Evolutionary conservation across 2,888 invertebrate genomes (phyloP).

Genomic region (Melitaea athalia): DNA sequence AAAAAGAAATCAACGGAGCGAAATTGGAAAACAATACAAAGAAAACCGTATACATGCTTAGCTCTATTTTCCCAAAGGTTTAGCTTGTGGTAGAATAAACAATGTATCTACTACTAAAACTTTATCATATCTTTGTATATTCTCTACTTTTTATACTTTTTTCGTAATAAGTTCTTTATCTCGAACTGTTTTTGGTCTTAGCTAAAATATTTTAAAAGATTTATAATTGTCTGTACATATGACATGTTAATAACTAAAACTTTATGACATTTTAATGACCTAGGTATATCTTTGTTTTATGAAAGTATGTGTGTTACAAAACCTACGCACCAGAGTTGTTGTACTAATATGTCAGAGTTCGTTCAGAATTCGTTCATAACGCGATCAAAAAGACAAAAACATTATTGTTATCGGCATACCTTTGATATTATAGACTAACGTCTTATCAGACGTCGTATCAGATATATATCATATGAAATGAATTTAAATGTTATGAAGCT

Average conservation of each 20-base stretch:
- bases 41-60: conserved; percentile 14
- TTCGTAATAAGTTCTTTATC: conserved; percentile 1
- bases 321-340: not conserved
- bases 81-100: conserved; percentile 18
- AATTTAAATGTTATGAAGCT: too few relatives aligned
- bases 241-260: too few relatives aligned
- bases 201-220: too few relatives aligned
- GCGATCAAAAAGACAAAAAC: too few relatives aligned
- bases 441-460: too few relatives aligned
- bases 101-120: conserved; percentile 16
- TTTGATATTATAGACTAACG: too few relatives aligned
- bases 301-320: not conserved
- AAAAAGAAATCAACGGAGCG: conserved; percentile 3
- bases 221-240: too few relatives aligned
- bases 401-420: too few relatives aligned
- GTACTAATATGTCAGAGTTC: too few relatives aligned
- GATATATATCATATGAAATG: too few relatives aligned
- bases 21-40: not conserved
- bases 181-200: not conserved
- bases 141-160: not conserved
- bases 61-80: conserved; percentile 15
- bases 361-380: too few relatives aligned
- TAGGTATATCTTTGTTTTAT: not conserved
- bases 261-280: not conserved
- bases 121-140: conserved; percentile 24